Conservation (phyloP, 2,888 invertebrate genomes). For the Lacanobia wlatinum region DNA sequence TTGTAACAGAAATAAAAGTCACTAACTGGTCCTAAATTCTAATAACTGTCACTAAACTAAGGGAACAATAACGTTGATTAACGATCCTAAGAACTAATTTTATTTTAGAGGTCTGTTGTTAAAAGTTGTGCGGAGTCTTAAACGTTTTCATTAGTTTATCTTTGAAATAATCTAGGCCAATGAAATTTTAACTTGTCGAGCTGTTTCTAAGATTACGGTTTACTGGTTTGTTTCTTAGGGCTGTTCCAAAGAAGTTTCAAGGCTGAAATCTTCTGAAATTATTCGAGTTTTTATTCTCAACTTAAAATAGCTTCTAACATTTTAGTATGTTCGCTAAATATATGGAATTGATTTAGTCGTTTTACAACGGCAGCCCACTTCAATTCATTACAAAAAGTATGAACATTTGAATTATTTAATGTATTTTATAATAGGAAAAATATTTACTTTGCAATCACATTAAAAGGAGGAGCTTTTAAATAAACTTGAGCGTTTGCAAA, state of each 20-base stretch:
- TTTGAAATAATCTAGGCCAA: conserved; percentile 45
- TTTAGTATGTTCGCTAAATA: no score
- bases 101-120: conserved; percentile 52
- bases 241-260: not conserved
- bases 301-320: no score
- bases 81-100: conserved; percentile 64
- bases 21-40: conserved; percentile 32
- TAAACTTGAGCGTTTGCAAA: no score
- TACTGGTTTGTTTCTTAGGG: not conserved
- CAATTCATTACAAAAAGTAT: no score
- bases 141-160: conserved; percentile 55
- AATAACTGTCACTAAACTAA: conserved; percentile 58
- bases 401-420: no score
- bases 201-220: conserved; percentile 3
- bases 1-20: conserved; percentile 32
- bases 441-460: no score
- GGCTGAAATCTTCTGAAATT: not conserved
- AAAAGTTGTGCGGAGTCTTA: conserved; percentile 42
- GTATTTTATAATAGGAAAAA: no score
- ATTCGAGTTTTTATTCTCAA: no score
- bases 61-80: conserved; percentile 54
- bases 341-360: no score
- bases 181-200: conserved; percentile 21
- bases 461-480: no score
- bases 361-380: no score